phyloP scores from a whole-genome alignment of 2,888 invertebrate species.

The Dryadula phaetusa region DNA sequence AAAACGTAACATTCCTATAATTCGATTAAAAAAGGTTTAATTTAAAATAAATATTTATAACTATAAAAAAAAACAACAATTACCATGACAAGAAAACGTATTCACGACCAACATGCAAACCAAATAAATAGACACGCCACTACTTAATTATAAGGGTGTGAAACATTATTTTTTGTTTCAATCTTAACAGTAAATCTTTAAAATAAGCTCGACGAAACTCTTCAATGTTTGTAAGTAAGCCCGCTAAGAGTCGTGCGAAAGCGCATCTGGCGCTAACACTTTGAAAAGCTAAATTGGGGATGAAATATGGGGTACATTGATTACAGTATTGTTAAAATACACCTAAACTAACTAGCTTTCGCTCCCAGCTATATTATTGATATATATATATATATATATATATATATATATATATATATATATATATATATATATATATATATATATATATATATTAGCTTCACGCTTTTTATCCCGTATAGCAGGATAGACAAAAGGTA shows the following conservation, averaged over 20 bases:
- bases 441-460: background rate
- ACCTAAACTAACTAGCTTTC: conserved; percentile 6
- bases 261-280: conserved; percentile 49
- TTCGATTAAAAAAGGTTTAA: no score
- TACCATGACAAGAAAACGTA: background rate
- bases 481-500: no score
- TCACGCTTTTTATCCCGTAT: no score
- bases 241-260: conserved; percentile 59
- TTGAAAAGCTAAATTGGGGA: conserved; percentile 48
- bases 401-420: background rate
- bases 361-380: background rate
- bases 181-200: conserved; percentile 22
- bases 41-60: no score
- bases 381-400: background rate
- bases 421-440: background rate
- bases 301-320: conserved; percentile 45
- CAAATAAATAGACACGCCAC: background rate
- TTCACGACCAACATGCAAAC: background rate
- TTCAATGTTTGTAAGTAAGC: conserved; percentile 42
- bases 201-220: conserved; percentile 7
- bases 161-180: background rate
- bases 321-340: conserved; percentile 33
- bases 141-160: background rate
- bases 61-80: background rate
- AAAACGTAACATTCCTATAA: no score